phyloP scores from a whole-genome alignment of 2,797 vertebrate genomes.

The Lepilemur septentrionalis region DNA sequence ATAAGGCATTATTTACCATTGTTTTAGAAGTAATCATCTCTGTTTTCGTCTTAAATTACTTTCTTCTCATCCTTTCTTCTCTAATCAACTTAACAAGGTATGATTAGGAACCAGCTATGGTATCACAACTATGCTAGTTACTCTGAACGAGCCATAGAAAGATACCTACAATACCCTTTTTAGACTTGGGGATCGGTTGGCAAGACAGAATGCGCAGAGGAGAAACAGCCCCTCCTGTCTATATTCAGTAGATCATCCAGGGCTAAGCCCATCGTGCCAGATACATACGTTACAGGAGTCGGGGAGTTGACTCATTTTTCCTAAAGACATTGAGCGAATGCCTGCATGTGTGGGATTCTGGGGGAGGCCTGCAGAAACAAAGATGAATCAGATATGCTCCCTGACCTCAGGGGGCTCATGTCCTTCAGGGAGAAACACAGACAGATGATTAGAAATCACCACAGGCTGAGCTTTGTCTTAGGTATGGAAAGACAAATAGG shows the following conservation, averaged over 20 bases:
- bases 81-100: background rate
- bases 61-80: conserved; percentile 25
- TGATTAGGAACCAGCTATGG: background rate
- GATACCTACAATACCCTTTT: background rate
- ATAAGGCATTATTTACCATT: background rate
- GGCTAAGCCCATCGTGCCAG: background rate
- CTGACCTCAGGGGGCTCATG: background rate
- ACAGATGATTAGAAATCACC: background rate
- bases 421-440: background rate
- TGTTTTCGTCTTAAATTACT: conserved; percentile 38
- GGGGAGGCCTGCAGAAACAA: background rate
- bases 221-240: background rate
- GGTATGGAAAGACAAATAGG: background rate
- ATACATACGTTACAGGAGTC: background rate
- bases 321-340: background rate
- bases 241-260: background rate
- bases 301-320: background rate
- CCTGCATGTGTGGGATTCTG: background rate
- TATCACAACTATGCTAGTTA: background rate
- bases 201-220: background rate
- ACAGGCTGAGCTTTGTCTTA: background rate
- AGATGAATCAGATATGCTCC: background rate
- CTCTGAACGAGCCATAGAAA: conserved; percentile 35
- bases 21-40: conserved; percentile 18
- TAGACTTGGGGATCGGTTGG: conserved; percentile 50